Conservation (phyloP, 2,797 vertebrate genomes). For the Myotis vivesi region DNA sequence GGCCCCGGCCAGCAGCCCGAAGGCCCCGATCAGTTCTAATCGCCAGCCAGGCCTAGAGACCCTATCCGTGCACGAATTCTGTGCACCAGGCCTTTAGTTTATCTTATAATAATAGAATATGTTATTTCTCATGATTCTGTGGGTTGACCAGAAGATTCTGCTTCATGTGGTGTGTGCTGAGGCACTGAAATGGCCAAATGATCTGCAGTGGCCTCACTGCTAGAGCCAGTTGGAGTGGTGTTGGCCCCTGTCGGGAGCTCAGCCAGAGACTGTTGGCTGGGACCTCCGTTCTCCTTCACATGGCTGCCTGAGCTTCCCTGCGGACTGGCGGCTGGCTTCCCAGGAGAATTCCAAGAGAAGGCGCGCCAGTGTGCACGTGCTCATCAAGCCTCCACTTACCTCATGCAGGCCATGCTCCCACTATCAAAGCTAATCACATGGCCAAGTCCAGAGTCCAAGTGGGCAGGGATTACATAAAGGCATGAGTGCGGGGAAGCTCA, state of each 20-base stretch:
- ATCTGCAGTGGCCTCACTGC: background rate
- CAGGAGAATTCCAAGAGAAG: background rate
- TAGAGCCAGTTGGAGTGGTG: background rate
- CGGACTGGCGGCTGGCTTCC: background rate
- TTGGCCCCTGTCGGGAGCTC: background rate
- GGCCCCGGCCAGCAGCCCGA: too few species aligned
- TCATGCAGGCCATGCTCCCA: background rate
- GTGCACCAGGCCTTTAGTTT: too few species aligned
- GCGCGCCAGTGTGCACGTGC: background rate
- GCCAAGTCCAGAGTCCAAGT: background rate
- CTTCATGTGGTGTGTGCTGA: background rate
- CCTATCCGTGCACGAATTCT: too few species aligned
- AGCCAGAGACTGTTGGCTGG: background rate
- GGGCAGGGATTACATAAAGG: background rate
- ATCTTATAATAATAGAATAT: background rate
- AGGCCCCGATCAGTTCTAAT: too few species aligned
- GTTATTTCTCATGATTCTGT: background rate
- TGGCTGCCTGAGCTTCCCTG: background rate
- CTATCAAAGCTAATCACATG: background rate
- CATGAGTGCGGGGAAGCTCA: background rate
- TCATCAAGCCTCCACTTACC: background rate
- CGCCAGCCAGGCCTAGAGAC: too few species aligned
- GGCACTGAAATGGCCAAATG: background rate
- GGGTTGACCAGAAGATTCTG: background rate
- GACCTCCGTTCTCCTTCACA: background rate